phyloP scores from a whole-genome alignment of 2,797 vertebrate species.

The Psittacula echo region DNA sequence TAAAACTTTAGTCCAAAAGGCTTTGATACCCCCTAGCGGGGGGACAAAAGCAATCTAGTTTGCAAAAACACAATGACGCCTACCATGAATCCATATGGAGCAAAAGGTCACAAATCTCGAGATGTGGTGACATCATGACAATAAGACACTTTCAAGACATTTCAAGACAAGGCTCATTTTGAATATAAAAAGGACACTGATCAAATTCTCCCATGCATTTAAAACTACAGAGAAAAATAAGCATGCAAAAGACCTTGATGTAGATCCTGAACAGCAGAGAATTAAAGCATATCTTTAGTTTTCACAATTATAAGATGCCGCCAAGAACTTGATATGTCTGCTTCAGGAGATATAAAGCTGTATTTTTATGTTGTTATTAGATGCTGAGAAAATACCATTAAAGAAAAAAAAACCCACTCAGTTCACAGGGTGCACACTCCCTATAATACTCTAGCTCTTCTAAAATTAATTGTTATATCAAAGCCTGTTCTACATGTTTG shows the following conservation, averaged over 20 bases:
- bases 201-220: constrained; percentile 95
- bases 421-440: neutral
- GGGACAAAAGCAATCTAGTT: constrained; percentile 88
- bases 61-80: constrained; percentile 80
- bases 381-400: constrained; percentile 61
- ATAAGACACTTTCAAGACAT: constrained; percentile 93
- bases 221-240: constrained; percentile 77
- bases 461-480: constrained; percentile 46
- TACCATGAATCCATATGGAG: constrained; percentile 92
- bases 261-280: constrained; percentile 49
- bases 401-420: neutral
- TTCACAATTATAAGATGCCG: constrained; percentile 59
- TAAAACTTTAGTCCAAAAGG: constrained; percentile 88
- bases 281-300: constrained; percentile 66
- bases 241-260: constrained; percentile 67
- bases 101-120: constrained; percentile 97
- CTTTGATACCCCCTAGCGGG: constrained; percentile 95
- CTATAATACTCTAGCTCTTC: neutral
- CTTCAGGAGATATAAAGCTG: constrained; percentile 46
- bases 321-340: constrained; percentile 38
- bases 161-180: constrained; percentile 82
- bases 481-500: constrained; percentile 23
- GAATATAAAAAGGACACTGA: constrained; percentile 90
- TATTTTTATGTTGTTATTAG: constrained; percentile 34
- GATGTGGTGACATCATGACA: constrained; percentile 98